phyloP scores from a whole-genome alignment of 2,113 vertebrate genomes.

The Forbesichthys agassizii region DNA sequence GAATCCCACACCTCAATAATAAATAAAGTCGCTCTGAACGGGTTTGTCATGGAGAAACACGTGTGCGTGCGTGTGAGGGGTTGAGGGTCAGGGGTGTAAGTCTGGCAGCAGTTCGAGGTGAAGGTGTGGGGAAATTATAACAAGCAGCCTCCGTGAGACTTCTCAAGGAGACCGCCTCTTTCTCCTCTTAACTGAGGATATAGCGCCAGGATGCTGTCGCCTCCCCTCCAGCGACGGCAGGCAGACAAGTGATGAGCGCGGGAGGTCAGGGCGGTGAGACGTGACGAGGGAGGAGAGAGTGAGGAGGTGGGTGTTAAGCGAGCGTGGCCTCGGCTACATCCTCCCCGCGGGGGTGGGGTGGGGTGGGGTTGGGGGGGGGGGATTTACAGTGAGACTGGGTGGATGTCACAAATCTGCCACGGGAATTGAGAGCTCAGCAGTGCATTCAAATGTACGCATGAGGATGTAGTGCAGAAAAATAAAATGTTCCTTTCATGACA shows the following conservation, averaged over 20 bases:
- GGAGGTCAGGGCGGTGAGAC: neutral
- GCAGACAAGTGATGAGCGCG: neutral
- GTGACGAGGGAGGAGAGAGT: neutral
- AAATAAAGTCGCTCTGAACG: too few species aligned
- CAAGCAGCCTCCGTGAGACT: conserved; percentile 17
- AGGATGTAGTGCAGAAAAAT: neutral
- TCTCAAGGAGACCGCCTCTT: conserved; percentile 31
- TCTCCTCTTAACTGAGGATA: neutral
- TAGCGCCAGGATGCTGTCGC: neutral
- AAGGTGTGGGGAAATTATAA: conserved; percentile 3
- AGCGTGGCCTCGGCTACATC: neutral
- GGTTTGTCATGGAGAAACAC: too few species aligned
- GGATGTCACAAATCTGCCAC: neutral
- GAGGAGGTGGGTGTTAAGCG: neutral
- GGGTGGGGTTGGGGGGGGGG: too few species aligned
- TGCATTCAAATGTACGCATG: neutral
- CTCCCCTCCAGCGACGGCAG: neutral
- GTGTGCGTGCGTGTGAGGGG: too few species aligned
- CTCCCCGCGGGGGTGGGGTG: too few species aligned
- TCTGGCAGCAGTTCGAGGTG: neutral
- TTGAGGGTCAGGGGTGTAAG: neutral
- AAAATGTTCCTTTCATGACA: neutral
- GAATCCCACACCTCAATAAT: too few species aligned
- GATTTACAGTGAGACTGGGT: neutral
- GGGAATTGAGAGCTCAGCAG: neutral